phyloP scores from a whole-genome alignment of 2,113 vertebrate genomes.

The Brevimyrus niger region DNA sequence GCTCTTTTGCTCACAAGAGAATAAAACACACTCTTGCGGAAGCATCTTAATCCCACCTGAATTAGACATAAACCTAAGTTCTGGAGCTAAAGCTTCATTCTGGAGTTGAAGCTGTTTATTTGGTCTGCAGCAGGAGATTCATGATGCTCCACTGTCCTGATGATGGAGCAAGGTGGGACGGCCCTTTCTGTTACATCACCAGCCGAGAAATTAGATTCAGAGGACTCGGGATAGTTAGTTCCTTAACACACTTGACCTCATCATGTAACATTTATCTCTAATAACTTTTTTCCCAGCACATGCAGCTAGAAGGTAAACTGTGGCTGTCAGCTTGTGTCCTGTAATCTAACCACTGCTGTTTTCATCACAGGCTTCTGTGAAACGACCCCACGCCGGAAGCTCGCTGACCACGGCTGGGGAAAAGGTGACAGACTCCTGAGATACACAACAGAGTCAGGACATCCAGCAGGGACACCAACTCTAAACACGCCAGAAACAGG shows the following conservation, averaged over 20 bases:
- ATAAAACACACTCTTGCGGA: background rate
- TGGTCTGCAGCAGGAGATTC: background rate
- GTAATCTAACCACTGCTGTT: background rate
- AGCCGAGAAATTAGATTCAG: background rate
- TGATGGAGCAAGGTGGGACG: background rate
- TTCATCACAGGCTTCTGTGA: background rate
- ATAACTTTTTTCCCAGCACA: background rate
- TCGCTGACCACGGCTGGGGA: background rate
- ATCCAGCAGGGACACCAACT: background rate
- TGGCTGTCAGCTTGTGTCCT: background rate
- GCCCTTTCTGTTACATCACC: background rate
- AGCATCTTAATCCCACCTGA: background rate
- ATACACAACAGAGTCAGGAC: background rate
- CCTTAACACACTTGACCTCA: background rate
- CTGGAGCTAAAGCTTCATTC: background rate
- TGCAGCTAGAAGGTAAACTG: background rate
- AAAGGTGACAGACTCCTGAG: background rate
- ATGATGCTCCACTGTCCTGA: background rate
- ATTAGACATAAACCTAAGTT: background rate
- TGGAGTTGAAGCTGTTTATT: background rate
- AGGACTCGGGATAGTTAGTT: background rate
- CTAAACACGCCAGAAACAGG: background rate
- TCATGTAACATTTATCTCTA: background rate
- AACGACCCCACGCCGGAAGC: background rate
- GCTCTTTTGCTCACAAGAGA: background rate